A percentile compares a stretch with the other conserved stretches of the same genome.
These are phyloP conservation scores for honey bee (Apis mellifera) DNA, from an alignment of 1,140 invertebrate genomes.

Conservation along the genomic window DNA sequence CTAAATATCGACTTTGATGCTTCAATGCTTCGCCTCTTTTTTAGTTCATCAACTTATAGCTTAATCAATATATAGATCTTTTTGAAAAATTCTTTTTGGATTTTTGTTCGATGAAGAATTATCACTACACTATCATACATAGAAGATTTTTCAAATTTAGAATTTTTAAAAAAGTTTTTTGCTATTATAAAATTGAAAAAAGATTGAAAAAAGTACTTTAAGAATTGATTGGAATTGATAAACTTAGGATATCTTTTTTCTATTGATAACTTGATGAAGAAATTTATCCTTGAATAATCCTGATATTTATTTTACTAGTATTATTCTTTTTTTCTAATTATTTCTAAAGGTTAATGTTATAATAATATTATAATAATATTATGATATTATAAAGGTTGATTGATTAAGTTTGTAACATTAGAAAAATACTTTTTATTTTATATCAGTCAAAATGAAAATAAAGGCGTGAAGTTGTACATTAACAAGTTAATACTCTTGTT, in stretches of 20 bases:
- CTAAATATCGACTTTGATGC: neutral
- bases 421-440: neutral
- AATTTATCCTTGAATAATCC: too few species aligned
- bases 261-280: neutral
- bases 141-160: too few species aligned
- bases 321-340: too few species aligned
- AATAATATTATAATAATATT: too few species aligned
- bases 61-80: neutral
- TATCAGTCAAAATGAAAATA: neutral
- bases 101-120: neutral
- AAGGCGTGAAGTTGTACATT: neutral
- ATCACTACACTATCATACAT: too few species aligned
- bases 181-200: too few species aligned
- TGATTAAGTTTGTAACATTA: neutral
- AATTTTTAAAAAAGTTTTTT: neutral
- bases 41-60: neutral
- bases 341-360: too few species aligned
- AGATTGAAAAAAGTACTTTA: too few species aligned
- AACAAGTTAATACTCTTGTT: neutral
- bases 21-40: conserved; percentile 15
- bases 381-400: too few species aligned
- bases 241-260: neutral
- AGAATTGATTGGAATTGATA: neutral
- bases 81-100: neutral
- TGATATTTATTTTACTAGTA: too few species aligned